Conservation (phyloP, 2,888 invertebrate genomes). For the Carabus problematicus region DNA sequence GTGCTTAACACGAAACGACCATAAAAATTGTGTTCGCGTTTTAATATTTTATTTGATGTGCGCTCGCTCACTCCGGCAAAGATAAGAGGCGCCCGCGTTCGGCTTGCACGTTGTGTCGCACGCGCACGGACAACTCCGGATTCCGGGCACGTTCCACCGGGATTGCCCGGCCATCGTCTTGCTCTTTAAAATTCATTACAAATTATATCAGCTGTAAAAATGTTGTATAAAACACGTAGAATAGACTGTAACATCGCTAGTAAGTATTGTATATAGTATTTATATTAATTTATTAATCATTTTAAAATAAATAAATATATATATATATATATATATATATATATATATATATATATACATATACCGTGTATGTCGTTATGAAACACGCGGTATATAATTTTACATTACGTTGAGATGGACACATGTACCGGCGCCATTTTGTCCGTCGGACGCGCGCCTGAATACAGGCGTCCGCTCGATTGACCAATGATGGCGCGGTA, state of each 20-base stretch:
- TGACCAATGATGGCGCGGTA: slow-evolving; percentile 54
- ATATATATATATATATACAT: no score
- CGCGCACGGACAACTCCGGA: slow-evolving; percentile 44
- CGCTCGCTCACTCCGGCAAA: slow-evolving; percentile 48
- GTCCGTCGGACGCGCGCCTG: slow-evolving; percentile 42
- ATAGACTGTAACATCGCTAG: no score
- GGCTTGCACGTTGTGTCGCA: background rate
- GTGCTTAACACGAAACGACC: slow-evolving; percentile 58
- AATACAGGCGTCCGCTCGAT: slow-evolving; percentile 52
- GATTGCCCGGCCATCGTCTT: slow-evolving; percentile 57
- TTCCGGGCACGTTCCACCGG: slow-evolving; percentile 58
- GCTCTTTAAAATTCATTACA: slow-evolving; percentile 60
- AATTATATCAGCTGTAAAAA: slow-evolving; percentile 60
- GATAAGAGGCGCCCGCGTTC: slow-evolving; percentile 29
- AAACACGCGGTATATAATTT: no score
- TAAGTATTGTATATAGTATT: no score
- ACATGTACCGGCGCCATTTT: slow-evolving; percentile 51
- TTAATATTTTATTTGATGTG: slow-evolving; percentile 59
- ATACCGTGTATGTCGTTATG: no score
- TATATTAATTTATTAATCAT: no score
- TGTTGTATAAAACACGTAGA: slow-evolving; percentile 43
- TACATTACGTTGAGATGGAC: background rate
- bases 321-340: no score
- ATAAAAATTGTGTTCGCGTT: slow-evolving; percentile 59
- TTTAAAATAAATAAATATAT: no score